Evolutionary conservation across 1,140 invertebrate species (phyloP).

Genomic region (Triops longicaudatus): DNA sequence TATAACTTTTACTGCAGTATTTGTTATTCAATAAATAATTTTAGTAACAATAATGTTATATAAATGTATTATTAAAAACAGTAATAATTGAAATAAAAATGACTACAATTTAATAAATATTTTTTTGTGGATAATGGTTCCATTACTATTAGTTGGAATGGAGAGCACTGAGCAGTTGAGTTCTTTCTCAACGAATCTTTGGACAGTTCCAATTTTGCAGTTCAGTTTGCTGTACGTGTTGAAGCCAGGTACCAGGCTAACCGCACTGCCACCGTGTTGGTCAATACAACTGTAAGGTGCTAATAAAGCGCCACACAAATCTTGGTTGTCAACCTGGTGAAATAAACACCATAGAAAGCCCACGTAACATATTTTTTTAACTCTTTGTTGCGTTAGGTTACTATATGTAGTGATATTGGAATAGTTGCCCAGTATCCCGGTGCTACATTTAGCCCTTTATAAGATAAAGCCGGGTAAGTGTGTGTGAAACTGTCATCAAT

Average conservation of each 20-base stretch:
- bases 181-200: slow-evolving; percentile 16
- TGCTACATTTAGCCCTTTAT: neutral
- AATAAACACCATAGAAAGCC: neutral
- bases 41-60: too few relatives aligned
- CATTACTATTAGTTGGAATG: slow-evolving; percentile 2
- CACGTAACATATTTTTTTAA: neutral
- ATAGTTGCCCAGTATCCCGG: slow-evolving; percentile 25
- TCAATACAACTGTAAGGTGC: slow-evolving; percentile 20
- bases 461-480: neutral
- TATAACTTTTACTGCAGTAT: too few relatives aligned
- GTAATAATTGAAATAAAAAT: too few relatives aligned
- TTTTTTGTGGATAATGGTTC: too few relatives aligned
- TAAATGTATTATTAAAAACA: too few relatives aligned
- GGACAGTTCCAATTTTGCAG: slow-evolving; percentile 20
- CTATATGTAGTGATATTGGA: slow-evolving; percentile 10
- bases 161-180: slow-evolving; percentile 22
- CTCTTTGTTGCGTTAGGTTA: neutral
- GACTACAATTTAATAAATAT: too few relatives aligned
- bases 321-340: slow-evolving; percentile 23
- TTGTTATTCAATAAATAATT: too few relatives aligned
- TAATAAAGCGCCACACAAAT: neutral
- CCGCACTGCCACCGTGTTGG: neutral
- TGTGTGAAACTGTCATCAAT: slow-evolving; percentile 2
- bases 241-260: slow-evolving; percentile 19
- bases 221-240: slow-evolving; percentile 24